phyloP scores from a whole-genome alignment of 2,797 vertebrate species.

The Aeoliscus strigatus region DNA sequence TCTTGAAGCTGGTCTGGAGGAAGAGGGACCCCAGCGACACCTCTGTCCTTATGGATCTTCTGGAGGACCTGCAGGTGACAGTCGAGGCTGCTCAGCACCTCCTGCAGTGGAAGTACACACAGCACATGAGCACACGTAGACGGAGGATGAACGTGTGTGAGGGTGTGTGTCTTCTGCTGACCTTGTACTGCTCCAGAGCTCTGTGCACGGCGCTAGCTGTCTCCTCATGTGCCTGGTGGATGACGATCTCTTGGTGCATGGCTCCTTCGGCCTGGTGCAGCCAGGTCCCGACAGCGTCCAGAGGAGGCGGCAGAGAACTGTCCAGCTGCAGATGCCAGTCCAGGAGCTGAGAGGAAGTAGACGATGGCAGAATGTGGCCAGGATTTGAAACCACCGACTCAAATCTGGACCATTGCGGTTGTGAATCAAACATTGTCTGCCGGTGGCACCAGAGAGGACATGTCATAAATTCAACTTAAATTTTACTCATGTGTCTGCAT shows the following conservation, averaged over 20 bases:
- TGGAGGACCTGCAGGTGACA: slow-evolving; percentile 86
- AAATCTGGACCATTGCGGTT: too few species aligned
- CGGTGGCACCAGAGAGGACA: too few species aligned
- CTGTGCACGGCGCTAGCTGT: slow-evolving; percentile 82
- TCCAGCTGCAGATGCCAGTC: slow-evolving; percentile 93
- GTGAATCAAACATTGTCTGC: too few species aligned
- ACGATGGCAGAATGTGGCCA: too few species aligned
- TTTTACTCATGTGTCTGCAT: too few species aligned
- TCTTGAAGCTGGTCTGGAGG: slow-evolving; percentile 89
- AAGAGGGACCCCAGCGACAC: slow-evolving; percentile 85
- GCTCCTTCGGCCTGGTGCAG: slow-evolving; percentile 86
- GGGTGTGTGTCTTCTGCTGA: slow-evolving; percentile 53
- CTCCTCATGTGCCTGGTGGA: slow-evolving; percentile 85
- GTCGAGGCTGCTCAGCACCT: slow-evolving; percentile 86
- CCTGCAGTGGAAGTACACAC: slow-evolving; percentile 59
- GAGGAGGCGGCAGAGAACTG: slow-evolving; percentile 85
- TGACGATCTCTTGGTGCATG: slow-evolving; percentile 81
- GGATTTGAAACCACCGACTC: too few species aligned
- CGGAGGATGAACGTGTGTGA: too few species aligned
- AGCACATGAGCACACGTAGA: slow-evolving; percentile 1
- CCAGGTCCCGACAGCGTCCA: slow-evolving; percentile 88
- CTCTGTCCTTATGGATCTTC: slow-evolving; percentile 85
- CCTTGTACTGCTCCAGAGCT: slow-evolving; percentile 89
- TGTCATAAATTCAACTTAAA: too few species aligned
- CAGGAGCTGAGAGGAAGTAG: slow-evolving; percentile 74